Evolutionary conservation across 1,140 invertebrate species (phyloP), one percentile per base, ranked within the genome.

Genomic region (Callitettix versicolor): DNA sequence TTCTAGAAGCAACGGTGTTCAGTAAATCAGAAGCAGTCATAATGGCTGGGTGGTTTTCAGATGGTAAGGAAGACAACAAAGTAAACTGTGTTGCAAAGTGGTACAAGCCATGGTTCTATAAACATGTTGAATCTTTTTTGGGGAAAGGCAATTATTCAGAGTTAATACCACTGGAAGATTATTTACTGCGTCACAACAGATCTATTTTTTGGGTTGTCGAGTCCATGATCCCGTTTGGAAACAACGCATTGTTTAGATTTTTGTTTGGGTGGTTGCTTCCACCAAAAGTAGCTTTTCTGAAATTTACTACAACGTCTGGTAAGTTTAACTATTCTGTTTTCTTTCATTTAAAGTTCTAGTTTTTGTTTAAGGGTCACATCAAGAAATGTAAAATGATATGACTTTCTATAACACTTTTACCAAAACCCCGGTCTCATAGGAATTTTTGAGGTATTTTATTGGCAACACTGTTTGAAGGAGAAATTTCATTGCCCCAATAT

Each of bases 41-140:
- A 22, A 77, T 78, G 74, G 64, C 70, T 36, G 76, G 75, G 30
- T 69, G 73, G 33, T 77, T 75, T 64, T 64, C 69, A 12, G 69
- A 76, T 62, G 65, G 66, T 40, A 59, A 63, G 30, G 21, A 42
- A 18, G 5, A 57, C 24, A 43, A 65, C 6, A 47, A 73, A 63
- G 65, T 78, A 15, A 79, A 79, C 59, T 59, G 70, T 40, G 58
- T 78, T 9, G 65, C 72, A 9, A 61, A 58, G 17, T 79, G 76
- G 50, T 77, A 76, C 62, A 79, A 79, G 60, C 77, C 77, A 5
- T 78, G 80, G 79, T 84, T 82, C 64, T 83, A 78, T 65, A 79
- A 79, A 58, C 77, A 83, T 63, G 76, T 76, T 0, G 74, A 81
- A 61, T 63, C 59, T 1, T 77, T 77, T 55, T 57, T 76, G 26